Evolutionary conservation across 1,140 invertebrate species (phyloP).

Genomic region (Drosophila aff.): DNA sequence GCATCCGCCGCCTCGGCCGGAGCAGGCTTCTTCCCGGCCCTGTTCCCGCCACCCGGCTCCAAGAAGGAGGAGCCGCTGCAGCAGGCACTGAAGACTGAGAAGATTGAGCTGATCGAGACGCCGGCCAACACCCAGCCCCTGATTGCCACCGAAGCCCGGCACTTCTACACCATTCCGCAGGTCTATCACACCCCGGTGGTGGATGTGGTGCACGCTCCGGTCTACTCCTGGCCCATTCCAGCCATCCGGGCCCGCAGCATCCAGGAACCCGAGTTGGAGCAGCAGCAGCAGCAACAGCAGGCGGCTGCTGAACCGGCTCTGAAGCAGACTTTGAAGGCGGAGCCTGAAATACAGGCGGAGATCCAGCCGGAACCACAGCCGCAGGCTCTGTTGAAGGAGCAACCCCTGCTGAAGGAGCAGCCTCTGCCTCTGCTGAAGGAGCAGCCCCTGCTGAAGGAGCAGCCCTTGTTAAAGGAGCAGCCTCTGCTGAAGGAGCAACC

Average conservation of each 20-base stretch:
- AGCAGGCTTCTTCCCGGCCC: constrained; percentile 70
- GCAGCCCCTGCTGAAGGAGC: constrained; percentile 28
- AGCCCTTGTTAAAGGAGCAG: constrained; percentile 50
- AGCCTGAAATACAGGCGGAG: constrained; percentile 34
- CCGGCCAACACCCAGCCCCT: constrained; percentile 72
- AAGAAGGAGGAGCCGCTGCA: constrained; percentile 51
- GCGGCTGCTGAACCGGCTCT: constrained; percentile 24
- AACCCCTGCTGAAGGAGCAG: constrained; percentile 62
- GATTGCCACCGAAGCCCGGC: constrained; percentile 65
- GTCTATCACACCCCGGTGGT: constrained; percentile 74
- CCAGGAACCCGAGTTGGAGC: constrained; percentile 42
- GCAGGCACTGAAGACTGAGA: constrained; percentile 44
- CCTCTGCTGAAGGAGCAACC: constrained; percentile 43
- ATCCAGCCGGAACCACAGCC: constrained; percentile 15
- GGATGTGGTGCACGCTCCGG: constrained; percentile 68
- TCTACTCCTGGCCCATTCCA: constrained; percentile 70
- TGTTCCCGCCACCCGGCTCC: constrained; percentile 43
- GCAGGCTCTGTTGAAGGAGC: constrained; percentile 27
- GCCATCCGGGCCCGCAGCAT: constrained; percentile 79
- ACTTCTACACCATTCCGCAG: constrained; percentile 72
- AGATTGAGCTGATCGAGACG: constrained; percentile 70
- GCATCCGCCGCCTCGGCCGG: constrained; percentile 59
- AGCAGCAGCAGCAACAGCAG: constrained; percentile 27
- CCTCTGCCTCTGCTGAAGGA: constrained; percentile 49
- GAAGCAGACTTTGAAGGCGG: constrained; percentile 42